A percentile compares a stretch with the other conserved stretches of the same genome.
Evolutionary conservation across 2,888 invertebrate genomes (phyloP).

Genomic region (Chymomyza amoena): DNA sequence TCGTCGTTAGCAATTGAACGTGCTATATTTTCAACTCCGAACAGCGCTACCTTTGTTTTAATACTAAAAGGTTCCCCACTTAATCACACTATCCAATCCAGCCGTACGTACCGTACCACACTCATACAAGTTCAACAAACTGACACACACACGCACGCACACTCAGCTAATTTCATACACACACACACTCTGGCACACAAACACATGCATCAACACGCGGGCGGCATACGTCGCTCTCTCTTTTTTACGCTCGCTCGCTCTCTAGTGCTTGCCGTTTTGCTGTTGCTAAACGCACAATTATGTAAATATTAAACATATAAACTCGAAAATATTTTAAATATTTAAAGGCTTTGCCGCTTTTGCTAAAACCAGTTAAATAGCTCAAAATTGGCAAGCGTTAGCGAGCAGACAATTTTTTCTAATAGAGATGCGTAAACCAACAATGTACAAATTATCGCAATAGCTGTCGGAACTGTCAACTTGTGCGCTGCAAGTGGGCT

Average conservation of each 20-base stretch:
- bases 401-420: background rate
- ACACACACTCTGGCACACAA: conserved; percentile 24
- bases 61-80: conserved; percentile 46
- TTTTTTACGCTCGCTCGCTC: background rate
- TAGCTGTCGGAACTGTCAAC: background rate
- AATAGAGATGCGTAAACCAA: background rate
- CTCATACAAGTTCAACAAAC: conserved; percentile 16
- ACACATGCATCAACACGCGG: conserved; percentile 26
- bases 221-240: background rate
- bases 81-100: conserved; percentile 59
- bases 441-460: background rate
- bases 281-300: background rate
- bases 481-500: background rate
- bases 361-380: no score
- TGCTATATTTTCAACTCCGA: no score
- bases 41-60: conserved; percentile 13
- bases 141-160: conserved; percentile 12
- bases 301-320: background rate
- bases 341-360: background rate
- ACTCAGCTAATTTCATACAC: conserved; percentile 24
- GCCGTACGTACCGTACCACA: conserved; percentile 23
- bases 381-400: background rate
- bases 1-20: no score
- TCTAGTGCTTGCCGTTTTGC: no score
- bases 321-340: background rate